Base-by-base conservation (phyloP, 1,140 invertebrate genomes). In the Varroa destructor region DNA sequence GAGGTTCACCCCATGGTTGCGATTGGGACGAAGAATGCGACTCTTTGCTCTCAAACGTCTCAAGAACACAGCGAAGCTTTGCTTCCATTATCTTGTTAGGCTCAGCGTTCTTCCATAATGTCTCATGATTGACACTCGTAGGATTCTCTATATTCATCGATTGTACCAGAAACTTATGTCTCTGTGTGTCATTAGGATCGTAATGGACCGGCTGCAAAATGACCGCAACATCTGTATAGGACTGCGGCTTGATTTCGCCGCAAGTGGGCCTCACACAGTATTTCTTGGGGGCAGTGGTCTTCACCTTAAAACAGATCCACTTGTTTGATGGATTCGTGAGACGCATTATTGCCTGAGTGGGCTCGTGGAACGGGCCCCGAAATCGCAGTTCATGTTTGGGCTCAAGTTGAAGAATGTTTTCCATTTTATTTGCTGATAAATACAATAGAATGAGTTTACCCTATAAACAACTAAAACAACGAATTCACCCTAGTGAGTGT, bases 101-200 rank as follows among this genome's bases (percentile, higher is more conserved):
- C 43, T 70, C 70, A 8, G 72, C 71, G 71, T 74, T 56, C 58
- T 72, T 75, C 73, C 75, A 77, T 51, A 51, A 5, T 51, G 46
- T 51, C 46, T 51, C 46, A 8, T 51, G 46, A 8, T 51, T 51
- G 46, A 51, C 8, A 8, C 8, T 51, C 46, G 8, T 5, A 3
- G 46, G 46, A 51, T 79, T 77, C 55, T 79, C 79, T 14, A 79
- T 89, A 81, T 91, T 85, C 75, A 95, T 84, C 74, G 91, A 89
- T 81, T 98, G 94, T 75, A 99, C 94, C 94, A 99, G 97, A 80
- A 99, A 99, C 85, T 99, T 99, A 83, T 99, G 95, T 84, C 96
- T 97, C 81, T 90, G 91, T 80, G 95, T 96, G 80, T 97, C 94
- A 80, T 85, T 86, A 72, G 78, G 89, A 81, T 97, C 92, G 81